Evolutionary conservation across 64 coral and sea anemone species (phyloP).

Genomic region (Platygyra sinensis): DNA sequence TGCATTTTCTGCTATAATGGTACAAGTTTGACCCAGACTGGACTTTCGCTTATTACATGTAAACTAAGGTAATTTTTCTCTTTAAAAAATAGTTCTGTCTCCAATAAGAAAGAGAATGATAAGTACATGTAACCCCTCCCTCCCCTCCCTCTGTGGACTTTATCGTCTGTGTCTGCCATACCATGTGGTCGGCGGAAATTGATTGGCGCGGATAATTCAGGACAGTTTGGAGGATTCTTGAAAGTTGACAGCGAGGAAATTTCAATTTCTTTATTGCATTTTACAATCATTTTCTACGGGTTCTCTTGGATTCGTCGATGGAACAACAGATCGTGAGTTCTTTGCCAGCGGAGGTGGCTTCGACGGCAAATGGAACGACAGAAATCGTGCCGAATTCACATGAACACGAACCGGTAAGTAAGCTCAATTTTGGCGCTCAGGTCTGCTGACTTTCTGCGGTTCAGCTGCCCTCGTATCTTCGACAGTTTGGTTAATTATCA

Average conservation of each 20-base stretch:
- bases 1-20: background rate
- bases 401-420: slow-evolving; percentile 20
- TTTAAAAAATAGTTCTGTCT: background rate
- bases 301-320: background rate
- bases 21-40: background rate
- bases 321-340: slow-evolving; percentile 6
- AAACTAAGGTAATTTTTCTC: too few relatives aligned
- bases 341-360: slow-evolving; percentile 2
- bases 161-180: background rate
- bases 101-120: background rate
- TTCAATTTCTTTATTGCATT: background rate
- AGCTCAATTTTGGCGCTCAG: too few relatives aligned
- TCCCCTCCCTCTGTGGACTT: background rate
- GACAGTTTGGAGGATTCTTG: slow-evolving; percentile 4
- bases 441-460: slow-evolving; percentile 12
- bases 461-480: slow-evolving; percentile 16
- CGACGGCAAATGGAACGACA: background rate
- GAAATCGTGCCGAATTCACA: slow-evolving; percentile 16
- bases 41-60: too few relatives aligned
- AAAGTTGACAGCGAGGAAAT: slow-evolving; percentile 39
- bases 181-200: slow-evolving; percentile 34
- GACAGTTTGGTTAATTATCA: slow-evolving; percentile 45
- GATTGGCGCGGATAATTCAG: slow-evolving; percentile 30
- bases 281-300: background rate
- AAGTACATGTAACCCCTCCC: background rate